Conservation (phyloP, 2,797 vertebrate genomes). For the Pitangus sulphuratus region DNA sequence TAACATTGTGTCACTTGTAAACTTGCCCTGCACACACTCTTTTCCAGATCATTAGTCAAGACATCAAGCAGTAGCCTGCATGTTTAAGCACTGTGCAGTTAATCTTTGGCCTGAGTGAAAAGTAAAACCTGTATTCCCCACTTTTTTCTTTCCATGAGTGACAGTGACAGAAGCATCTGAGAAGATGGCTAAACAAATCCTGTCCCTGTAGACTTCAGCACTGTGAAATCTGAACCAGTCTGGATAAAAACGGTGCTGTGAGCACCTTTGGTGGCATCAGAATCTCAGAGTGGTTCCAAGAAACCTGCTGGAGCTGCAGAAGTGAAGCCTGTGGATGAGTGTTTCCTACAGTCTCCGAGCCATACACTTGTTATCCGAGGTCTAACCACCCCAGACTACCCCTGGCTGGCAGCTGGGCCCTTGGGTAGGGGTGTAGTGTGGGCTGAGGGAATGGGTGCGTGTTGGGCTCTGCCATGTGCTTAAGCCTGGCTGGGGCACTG, state of each 20-base stretch:
- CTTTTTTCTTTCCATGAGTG: not conserved
- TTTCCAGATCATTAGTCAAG: not conserved
- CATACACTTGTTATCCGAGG: not conserved
- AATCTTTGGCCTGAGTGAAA: not conserved
- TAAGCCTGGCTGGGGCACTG: not conserved
- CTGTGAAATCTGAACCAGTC: not conserved
- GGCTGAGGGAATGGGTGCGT: not conserved
- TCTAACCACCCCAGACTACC: not conserved
- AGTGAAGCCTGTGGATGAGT: not conserved
- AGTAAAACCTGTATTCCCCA: not conserved
- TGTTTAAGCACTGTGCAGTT: not conserved
- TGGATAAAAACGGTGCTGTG: not conserved
- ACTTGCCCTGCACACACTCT: not conserved
- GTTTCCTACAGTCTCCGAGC: not conserved
- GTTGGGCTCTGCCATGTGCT: not conserved
- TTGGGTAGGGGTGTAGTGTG: not conserved
- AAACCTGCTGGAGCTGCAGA: not conserved
- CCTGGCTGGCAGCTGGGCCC: not conserved
- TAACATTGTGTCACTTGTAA: not conserved
- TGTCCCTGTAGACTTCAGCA: not conserved
- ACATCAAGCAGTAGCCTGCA: not conserved
- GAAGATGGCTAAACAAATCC: not conserved
- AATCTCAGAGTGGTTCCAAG: not conserved
- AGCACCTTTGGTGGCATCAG: not conserved
- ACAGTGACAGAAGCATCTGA: not conserved